These are phyloP conservation scores for Apodemia zela DNA, from an alignment of 2,888 invertebrate genomes.

Conservation along the genomic window DNA sequence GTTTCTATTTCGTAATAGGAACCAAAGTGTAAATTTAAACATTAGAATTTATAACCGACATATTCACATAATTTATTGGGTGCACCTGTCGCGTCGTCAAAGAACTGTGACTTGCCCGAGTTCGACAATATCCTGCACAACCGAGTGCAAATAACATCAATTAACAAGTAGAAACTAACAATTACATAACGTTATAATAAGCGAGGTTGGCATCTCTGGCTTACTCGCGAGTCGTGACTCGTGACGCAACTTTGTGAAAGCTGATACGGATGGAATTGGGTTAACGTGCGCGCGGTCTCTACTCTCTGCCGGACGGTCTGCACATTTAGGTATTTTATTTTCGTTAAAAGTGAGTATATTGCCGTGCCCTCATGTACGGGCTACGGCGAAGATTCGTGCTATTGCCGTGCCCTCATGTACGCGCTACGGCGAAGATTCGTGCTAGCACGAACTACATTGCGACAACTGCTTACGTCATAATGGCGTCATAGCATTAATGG, in stretches of 20 bases:
- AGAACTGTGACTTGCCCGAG: neutral
- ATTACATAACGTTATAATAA: slow-evolving; percentile 30
- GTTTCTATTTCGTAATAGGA: too few species aligned
- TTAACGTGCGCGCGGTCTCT: slow-evolving; percentile 46
- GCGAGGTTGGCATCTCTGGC: slow-evolving; percentile 28
- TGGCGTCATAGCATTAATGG: neutral
- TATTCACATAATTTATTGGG: too few species aligned
- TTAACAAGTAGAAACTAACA: slow-evolving; percentile 6
- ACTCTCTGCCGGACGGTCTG: slow-evolving; percentile 31
- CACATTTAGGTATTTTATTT: neutral
- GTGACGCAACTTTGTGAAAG: slow-evolving; percentile 72
- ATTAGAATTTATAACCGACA: too few species aligned
- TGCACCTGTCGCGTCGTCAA: too few species aligned
- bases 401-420: too few species aligned
- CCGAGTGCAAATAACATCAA: neutral
- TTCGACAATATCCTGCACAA: neutral
- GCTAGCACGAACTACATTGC: too few species aligned
- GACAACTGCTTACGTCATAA: neutral
- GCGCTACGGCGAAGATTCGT: too few species aligned
- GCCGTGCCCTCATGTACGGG: too few species aligned
- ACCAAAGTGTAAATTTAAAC: too few species aligned
- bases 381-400: too few species aligned
- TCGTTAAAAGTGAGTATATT: neutral
- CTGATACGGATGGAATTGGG: slow-evolving; percentile 66
- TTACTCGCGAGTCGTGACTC: slow-evolving; percentile 15